Conservation (phyloP, 2,888 invertebrate genomes). For the Hirtodrosophila cameraria region DNA sequence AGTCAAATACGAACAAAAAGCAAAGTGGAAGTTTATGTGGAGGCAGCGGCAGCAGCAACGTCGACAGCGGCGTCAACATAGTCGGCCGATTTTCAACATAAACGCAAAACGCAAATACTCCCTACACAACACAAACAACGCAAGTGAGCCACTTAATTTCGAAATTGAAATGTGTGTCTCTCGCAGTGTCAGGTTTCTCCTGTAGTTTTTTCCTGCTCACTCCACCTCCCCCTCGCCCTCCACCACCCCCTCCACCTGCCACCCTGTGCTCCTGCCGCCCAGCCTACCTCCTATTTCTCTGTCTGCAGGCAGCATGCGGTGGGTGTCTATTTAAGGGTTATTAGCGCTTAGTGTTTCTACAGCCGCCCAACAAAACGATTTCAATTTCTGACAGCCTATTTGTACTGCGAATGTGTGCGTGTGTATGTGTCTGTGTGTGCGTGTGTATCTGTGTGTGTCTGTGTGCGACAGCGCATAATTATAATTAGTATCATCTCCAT, state of each 20-base stretch:
- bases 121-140: conserved; percentile 54
- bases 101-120: conserved; percentile 36
- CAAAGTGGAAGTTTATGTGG: conserved; percentile 56
- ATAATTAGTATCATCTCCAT: conserved; percentile 78
- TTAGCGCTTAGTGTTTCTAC: conserved; percentile 73
- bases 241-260: conserved; percentile 5
- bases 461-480: conserved; percentile 45
- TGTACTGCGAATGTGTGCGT: conserved; percentile 4
- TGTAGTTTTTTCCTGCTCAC: no score
- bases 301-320: conserved; percentile 27
- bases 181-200: conserved; percentile 6
- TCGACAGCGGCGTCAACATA: conserved; percentile 21
- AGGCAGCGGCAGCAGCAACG: conserved; percentile 24
- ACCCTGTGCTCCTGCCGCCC: neutral
- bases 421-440: conserved; percentile 9
- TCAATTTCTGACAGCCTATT: conserved; percentile 66
- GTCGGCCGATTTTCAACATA: conserved; percentile 49
- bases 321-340: conserved; percentile 72
- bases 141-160: conserved; percentile 76
- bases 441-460: conserved; percentile 11
- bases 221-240: no score
- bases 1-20: conserved; percentile 47
- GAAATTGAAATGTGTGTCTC: conserved; percentile 68
- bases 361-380: conserved; percentile 63
- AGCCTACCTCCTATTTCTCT: neutral